A percentile compares a stretch with the other conserved stretches of the same genome.
phyloP scores from a whole-genome alignment of 1,140 invertebrate species.

The Araneus ventricosus region DNA sequence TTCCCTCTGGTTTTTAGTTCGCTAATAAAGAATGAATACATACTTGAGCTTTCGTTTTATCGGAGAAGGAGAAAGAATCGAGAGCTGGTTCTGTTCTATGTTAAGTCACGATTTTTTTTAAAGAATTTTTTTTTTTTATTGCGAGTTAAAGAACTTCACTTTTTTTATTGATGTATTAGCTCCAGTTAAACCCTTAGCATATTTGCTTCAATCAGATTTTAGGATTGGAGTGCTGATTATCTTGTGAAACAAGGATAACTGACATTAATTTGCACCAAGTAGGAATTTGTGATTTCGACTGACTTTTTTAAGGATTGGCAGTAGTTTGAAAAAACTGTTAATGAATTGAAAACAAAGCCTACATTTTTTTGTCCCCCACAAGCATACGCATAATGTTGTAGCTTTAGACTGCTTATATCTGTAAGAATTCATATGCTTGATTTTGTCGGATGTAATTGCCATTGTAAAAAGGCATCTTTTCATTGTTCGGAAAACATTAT shows the following conservation, averaged over 20 bases:
- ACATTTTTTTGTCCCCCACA: no score
- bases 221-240: not conserved
- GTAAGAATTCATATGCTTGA: no score
- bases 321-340: no score
- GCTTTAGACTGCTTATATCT: no score
- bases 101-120: not conserved
- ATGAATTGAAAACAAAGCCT: no score
- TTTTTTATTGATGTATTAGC: not conserved
- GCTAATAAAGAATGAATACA: constrained; percentile 37
- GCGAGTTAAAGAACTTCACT: not conserved
- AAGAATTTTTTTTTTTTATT: not conserved
- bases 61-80: not conserved
- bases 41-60: constrained; percentile 11
- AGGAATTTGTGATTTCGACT: no score
- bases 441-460: no score
- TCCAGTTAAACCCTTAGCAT: not conserved
- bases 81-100: not conserved
- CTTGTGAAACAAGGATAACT: not conserved
- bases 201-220: not conserved
- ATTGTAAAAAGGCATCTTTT: no score
- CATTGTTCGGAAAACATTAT: no score
- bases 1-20: constrained; percentile 13
- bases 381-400: no score
- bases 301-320: no score
- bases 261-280: not conserved